Conservation (phyloP, 2,888 invertebrate genomes). For the Augochlorella aurata region DNA sequence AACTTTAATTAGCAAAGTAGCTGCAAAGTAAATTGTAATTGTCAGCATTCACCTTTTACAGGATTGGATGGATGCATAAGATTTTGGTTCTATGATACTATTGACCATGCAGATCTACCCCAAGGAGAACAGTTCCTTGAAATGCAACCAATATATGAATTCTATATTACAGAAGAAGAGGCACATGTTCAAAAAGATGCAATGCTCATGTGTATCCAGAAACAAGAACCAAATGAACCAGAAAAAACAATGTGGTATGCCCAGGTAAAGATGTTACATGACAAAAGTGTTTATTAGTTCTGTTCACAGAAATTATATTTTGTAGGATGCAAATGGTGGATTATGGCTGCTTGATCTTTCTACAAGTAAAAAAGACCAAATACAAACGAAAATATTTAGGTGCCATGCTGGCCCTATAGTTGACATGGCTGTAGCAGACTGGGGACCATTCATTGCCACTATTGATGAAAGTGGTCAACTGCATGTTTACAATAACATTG, state of each 20-base stretch:
- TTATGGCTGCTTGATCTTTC: conserved; percentile 89
- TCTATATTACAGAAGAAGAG: conserved; percentile 83
- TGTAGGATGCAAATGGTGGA: conserved; percentile 92
- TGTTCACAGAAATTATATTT: conserved; percentile 9
- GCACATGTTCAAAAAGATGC: conserved; percentile 42
- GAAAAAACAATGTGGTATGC: conserved; percentile 86
- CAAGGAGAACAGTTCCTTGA: conserved; percentile 91
- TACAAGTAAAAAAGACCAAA: conserved; percentile 80
- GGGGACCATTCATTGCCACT: conserved; percentile 87
- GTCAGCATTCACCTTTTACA: conserved; percentile 48
- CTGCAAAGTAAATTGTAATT: not conserved
- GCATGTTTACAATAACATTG: conserved; percentile 88
- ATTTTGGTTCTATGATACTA: conserved; percentile 95
- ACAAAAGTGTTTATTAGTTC: not conserved
- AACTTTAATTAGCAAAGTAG: not conserved
- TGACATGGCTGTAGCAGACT: conserved; percentile 87
- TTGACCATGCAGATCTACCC: conserved; percentile 92
- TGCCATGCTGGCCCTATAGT: conserved; percentile 90
- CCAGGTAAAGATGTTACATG: conserved; percentile 85
- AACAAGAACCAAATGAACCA: conserved; percentile 79
- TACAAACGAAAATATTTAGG: conserved; percentile 84
- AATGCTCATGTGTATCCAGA: conserved; percentile 84
- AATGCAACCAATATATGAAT: conserved; percentile 93
- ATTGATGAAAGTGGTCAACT: conserved; percentile 89
- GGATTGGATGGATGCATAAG: conserved; percentile 90